These are phyloP conservation scores for Phrynocephalus forsythii DNA, from an alignment of 2,797 vertebrate genomes.

Conservation along the genomic window DNA sequence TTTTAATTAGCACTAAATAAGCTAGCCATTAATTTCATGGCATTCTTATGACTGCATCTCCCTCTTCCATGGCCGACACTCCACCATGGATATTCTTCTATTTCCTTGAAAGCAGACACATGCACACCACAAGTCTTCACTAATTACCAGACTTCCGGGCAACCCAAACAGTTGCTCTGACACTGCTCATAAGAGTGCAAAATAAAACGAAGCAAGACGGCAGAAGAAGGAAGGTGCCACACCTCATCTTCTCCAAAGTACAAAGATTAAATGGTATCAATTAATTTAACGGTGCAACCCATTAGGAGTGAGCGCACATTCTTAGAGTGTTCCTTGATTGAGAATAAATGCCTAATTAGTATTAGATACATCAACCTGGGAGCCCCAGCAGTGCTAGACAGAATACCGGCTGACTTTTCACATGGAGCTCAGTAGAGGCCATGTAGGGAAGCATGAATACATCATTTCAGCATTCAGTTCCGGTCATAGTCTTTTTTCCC, in stretches of 20 bases:
- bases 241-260: conserved; percentile 27
- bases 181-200: conserved; percentile 7
- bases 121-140: rapidly evolving
- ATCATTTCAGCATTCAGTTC: conserved; percentile 25
- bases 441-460: rapidly evolving
- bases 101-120: neutral
- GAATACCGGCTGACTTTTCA: conserved; percentile 49
- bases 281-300: conserved; percentile 58
- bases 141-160: conserved; percentile 23
- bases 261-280: conserved; percentile 49
- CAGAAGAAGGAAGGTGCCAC: conserved; percentile 1
- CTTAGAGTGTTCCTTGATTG: conserved; percentile 50
- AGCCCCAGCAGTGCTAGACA: conserved; percentile 42
- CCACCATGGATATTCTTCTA: conserved; percentile 8
- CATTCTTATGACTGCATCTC: conserved; percentile 7
- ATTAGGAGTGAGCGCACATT: conserved; percentile 61
- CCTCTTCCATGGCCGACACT: neutral
- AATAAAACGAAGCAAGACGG: neutral
- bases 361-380: conserved; percentile 60
- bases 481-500: neutral
- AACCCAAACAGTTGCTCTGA: conserved; percentile 40
- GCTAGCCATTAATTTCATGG: conserved; percentile 29
- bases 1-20: conserved; percentile 17
- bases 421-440: conserved; percentile 49
- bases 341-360: conserved; percentile 67